These are phyloP conservation scores for Ecliptopera silaceata DNA, from an alignment of 2,888 invertebrate species.

Conservation along the genomic window DNA sequence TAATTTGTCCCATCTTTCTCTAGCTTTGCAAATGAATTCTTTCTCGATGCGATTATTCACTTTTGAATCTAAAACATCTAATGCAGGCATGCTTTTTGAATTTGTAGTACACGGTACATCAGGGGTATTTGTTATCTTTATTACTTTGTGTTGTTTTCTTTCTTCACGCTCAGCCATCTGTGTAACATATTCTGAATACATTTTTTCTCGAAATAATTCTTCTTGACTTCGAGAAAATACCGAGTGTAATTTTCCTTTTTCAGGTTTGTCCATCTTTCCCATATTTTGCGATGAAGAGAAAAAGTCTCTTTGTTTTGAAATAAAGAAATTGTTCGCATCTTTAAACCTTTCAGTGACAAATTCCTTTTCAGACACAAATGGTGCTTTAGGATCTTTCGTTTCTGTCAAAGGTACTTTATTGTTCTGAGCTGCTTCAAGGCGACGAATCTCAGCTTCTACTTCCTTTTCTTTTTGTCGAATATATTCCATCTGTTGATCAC, in stretches of 20 bases:
- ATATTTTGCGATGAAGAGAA: slow-evolving; percentile 48
- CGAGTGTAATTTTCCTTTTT: slow-evolving; percentile 58
- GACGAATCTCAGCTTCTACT: slow-evolving; percentile 85
- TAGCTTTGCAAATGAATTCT: slow-evolving; percentile 90
- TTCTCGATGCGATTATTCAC: slow-evolving; percentile 85
- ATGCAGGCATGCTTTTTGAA: slow-evolving; percentile 67
- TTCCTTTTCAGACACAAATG: slow-evolving; percentile 68
- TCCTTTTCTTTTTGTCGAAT: slow-evolving; percentile 87
- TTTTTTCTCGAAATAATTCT: slow-evolving; percentile 89
- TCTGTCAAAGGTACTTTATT: slow-evolving; percentile 35
- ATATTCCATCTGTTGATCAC: slow-evolving; percentile 85
- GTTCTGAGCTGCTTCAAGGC: slow-evolving; percentile 84
- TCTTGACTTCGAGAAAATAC: slow-evolving; percentile 85
- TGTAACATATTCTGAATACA: slow-evolving; percentile 92
- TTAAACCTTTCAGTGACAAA: slow-evolving; percentile 44
- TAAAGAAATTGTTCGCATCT: slow-evolving; percentile 62
- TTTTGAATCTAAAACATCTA: slow-evolving; percentile 65
- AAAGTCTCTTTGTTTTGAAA: slow-evolving; percentile 75
- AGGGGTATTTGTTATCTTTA: slow-evolving; percentile 87
- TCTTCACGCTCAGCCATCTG: slow-evolving; percentile 91
- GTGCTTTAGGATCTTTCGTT: slow-evolving; percentile 63
- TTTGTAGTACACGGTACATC: slow-evolving; percentile 47
- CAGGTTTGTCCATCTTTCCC: slow-evolving; percentile 42
- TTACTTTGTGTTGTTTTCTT: slow-evolving; percentile 89
- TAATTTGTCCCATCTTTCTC: slow-evolving; percentile 87